phyloP scores from a whole-genome alignment of 1,140 invertebrate species.

The Leguminivora glycinivorella region DNA sequence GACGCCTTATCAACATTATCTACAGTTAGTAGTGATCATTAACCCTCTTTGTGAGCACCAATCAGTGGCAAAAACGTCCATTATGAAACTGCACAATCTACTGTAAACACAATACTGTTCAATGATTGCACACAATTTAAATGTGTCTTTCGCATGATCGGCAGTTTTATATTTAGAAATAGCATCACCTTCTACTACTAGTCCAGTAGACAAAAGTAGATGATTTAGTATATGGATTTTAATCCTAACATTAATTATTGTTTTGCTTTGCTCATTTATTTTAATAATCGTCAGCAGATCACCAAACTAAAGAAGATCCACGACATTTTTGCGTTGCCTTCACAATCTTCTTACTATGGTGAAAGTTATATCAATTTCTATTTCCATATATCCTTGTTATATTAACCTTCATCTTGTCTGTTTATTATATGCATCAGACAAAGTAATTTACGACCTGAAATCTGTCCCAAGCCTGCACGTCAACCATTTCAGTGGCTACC shows the following conservation, averaged over 20 bases:
- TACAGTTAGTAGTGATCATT: conserved; percentile 8
- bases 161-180: neutral
- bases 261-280: too few species aligned
- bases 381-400: neutral
- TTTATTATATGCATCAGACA: neutral
- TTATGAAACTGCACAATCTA: neutral
- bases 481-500: neutral
- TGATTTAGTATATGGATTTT: too few species aligned
- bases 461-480: neutral
- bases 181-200: neutral
- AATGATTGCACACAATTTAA: neutral
- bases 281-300: too few species aligned
- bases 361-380: neutral
- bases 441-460: conserved; percentile 4
- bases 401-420: neutral
- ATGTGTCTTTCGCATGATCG: too few species aligned
- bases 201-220: too few species aligned
- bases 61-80: neutral
- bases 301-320: too few species aligned
- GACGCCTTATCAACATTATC: conserved; percentile 1
- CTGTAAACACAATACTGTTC: neutral
- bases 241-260: too few species aligned
- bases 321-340: too few species aligned
- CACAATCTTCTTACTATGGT: neutral
- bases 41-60: neutral